Percentiles rank a stretch among this genome's conserved stretches.
Conservation (phyloP, 2,113 vertebrate species). For the Syrmaticus mikado region DNA sequence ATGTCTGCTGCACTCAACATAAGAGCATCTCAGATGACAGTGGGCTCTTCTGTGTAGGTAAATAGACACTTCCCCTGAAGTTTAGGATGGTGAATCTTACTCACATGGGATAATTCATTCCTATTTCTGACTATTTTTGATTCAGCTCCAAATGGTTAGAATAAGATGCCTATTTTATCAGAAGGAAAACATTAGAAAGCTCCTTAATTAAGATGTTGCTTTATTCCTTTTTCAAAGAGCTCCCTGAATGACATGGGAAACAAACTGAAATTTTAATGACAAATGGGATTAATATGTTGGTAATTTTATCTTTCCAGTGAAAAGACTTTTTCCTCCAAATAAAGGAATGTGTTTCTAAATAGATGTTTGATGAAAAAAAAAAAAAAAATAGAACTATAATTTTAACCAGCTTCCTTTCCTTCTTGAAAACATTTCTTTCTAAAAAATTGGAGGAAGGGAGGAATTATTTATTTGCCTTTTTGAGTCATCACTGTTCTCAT, state of each 20-base stretch:
- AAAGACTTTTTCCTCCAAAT: background rate
- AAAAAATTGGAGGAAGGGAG: fast-evolving
- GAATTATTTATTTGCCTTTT: background rate
- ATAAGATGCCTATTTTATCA: background rate
- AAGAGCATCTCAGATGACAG: background rate
- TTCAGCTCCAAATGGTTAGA: background rate
- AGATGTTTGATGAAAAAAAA: background rate
- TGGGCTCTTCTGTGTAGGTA: background rate
- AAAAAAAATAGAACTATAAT: background rate
- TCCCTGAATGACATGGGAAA: background rate
- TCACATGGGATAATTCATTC: background rate
- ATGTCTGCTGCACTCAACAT: background rate
- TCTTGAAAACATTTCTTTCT: background rate
- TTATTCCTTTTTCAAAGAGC: background rate
- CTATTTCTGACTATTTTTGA: background rate
- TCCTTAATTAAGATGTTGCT: background rate
- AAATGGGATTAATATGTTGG: background rate
- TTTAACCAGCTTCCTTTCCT: background rate
- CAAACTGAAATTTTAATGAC: background rate
- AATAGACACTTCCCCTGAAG: background rate
- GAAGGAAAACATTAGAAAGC: background rate
- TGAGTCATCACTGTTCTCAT: background rate
- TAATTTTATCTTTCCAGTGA: background rate
- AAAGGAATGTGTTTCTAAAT: background rate
- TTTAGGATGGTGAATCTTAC: background rate